Conservation (phyloP, 2,113 vertebrate species). For the Ammospiza caudacuta region DNA sequence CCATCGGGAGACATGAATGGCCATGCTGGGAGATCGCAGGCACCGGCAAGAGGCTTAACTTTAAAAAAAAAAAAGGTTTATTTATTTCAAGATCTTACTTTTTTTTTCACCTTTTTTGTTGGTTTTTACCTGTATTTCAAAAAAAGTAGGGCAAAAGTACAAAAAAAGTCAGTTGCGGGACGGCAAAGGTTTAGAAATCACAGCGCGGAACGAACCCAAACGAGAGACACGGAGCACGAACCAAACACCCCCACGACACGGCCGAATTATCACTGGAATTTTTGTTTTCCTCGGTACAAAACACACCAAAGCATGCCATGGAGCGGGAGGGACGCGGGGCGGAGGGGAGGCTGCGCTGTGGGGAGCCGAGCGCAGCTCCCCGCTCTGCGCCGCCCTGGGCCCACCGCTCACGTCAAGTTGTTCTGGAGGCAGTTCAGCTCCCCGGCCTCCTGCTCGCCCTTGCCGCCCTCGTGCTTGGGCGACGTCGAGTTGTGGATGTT, state of each 20-base stretch:
- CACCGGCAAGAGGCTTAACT: constrained; percentile 31
- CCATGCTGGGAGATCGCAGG: background rate
- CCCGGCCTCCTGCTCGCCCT: constrained; percentile 84
- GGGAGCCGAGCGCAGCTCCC: background rate
- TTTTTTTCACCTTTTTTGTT: constrained; percentile 65
- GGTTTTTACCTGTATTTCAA: constrained; percentile 82
- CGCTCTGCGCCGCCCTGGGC: background rate
- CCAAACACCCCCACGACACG: constrained; percentile 62
- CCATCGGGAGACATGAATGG: too few relatives aligned
- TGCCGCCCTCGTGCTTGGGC: constrained; percentile 90
- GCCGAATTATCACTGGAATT: background rate
- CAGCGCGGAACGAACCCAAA: constrained; percentile 77
- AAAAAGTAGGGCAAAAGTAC: constrained; percentile 89
- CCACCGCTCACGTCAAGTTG: constrained; percentile 87
- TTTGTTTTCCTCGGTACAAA: constrained; percentile 84
- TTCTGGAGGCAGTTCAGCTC: constrained; percentile 96
- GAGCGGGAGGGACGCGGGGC: constrained; percentile 32
- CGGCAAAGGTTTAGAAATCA: constrained; percentile 92
- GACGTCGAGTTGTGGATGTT: constrained; percentile 95
- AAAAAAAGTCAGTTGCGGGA: constrained; percentile 87
- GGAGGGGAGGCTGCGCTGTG: fast-evolving
- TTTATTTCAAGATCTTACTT: constrained; percentile 93
- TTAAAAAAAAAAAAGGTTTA: constrained; percentile 80
- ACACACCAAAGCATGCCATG: constrained; percentile 94
- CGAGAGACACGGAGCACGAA: constrained; percentile 70